These are phyloP conservation scores for Prinia subflava DNA, from an alignment of 2,113 vertebrate genomes.

Conservation along the genomic window DNA sequence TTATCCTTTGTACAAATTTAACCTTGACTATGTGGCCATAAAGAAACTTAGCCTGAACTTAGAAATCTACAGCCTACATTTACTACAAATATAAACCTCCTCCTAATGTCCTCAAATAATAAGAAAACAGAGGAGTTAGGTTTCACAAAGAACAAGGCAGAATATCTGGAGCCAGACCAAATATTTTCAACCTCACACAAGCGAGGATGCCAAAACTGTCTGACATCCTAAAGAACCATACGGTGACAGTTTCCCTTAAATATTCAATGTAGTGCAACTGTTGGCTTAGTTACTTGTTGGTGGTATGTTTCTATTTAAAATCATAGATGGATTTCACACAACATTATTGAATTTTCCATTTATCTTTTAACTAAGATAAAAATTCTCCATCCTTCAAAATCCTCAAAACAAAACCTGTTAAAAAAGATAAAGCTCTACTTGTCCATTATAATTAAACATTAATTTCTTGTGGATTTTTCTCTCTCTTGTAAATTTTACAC, in stretches of 20 bases:
- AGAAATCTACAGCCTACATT: background rate
- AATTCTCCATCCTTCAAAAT: background rate
- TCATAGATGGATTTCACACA: background rate
- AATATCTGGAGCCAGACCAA: background rate
- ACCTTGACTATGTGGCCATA: background rate
- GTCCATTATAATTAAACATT: background rate
- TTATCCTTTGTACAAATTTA: background rate
- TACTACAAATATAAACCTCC: background rate
- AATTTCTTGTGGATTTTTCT: background rate
- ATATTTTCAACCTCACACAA: background rate
- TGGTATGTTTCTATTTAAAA: slow-evolving; percentile 3
- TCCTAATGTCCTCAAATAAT: background rate
- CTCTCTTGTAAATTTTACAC: background rate
- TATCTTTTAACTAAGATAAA: background rate
- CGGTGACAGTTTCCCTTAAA: background rate
- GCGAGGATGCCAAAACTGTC: background rate
- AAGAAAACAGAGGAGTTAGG: background rate
- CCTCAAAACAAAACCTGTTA: background rate
- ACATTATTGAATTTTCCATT: background rate
- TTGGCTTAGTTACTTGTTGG: background rate
- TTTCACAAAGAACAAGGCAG: background rate
- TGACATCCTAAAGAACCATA: background rate
- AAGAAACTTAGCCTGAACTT: background rate
- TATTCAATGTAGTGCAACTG: background rate
- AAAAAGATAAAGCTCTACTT: background rate